These are phyloP conservation scores for Pao palembangensis DNA, from an alignment of 2,113 vertebrate genomes.

Conservation along the genomic window DNA sequence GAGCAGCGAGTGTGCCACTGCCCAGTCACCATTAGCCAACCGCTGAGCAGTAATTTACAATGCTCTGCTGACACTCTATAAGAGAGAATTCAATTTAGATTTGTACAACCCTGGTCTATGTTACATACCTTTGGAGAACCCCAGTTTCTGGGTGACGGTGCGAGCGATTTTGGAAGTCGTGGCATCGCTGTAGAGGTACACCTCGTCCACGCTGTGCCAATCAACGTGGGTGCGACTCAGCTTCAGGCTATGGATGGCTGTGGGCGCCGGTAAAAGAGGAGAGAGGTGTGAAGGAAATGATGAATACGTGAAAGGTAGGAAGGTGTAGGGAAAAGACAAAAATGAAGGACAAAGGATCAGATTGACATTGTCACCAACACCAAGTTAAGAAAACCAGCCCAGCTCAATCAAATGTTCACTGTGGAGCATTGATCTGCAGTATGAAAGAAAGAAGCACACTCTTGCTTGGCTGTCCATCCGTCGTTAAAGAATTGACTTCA, in stretches of 20 bases:
- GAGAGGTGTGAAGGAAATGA: slow-evolving; percentile 17
- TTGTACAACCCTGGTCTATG: neutral
- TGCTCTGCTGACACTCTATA: neutral
- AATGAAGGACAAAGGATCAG: slow-evolving; percentile 1
- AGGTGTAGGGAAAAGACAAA: neutral
- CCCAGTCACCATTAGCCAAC: slow-evolving; percentile 5
- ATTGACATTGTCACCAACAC: neutral
- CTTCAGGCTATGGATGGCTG: slow-evolving; percentile 91
- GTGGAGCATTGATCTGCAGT: slow-evolving; percentile 63
- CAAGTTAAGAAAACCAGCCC: neutral
- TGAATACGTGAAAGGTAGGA: slow-evolving; percentile 3
- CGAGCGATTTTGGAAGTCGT: slow-evolving; percentile 97
- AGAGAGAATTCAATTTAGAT: neutral
- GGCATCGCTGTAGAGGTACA: slow-evolving; percentile 97
- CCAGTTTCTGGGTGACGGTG: slow-evolving; percentile 93
- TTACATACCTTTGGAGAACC: slow-evolving; percentile 94
- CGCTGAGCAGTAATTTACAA: neutral
- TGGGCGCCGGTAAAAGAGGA: slow-evolving; percentile 12
- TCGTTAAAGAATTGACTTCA: neutral
- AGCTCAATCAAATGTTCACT: slow-evolving; percentile 50
- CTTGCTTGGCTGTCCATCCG: slow-evolving; percentile 42
- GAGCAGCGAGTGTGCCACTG: neutral
- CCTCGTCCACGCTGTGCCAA: slow-evolving; percentile 95
- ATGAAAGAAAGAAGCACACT: slow-evolving; percentile 48
- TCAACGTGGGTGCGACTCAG: slow-evolving; percentile 93